These are phyloP conservation scores for Mesembrinibis cayennensis DNA, from an alignment of 2,113 vertebrate genomes.

Conservation along the genomic window DNA sequence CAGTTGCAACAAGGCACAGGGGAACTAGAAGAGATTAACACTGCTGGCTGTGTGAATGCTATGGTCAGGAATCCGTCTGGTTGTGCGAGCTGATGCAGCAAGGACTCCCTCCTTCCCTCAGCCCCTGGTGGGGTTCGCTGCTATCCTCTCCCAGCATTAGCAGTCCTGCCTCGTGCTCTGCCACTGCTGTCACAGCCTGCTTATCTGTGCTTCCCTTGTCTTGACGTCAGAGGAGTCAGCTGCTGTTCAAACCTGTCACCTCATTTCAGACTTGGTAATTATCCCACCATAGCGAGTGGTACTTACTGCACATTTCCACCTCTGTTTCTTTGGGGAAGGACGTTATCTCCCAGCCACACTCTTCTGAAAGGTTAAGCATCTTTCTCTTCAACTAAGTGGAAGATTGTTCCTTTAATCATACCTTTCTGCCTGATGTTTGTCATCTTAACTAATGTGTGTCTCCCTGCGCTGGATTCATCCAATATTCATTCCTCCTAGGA, in stretches of 20 bases:
- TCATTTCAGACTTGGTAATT: neutral
- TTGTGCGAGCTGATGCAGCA: neutral
- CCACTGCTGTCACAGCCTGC: neutral
- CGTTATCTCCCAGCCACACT: neutral
- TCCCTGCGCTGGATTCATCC: neutral
- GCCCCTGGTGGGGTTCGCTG: neutral
- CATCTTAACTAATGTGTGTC: neutral
- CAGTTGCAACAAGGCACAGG: neutral
- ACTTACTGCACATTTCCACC: neutral
- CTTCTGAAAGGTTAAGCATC: constrained; percentile 28
- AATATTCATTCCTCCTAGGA: neutral
- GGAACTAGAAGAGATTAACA: neutral
- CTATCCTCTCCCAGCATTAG: neutral
- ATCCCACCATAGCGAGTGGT: neutral
- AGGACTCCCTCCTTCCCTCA: neutral
- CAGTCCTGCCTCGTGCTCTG: neutral
- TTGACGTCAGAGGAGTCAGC: constrained; percentile 14
- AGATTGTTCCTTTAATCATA: constrained; percentile 42
- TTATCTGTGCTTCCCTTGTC: neutral
- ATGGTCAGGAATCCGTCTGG: neutral
- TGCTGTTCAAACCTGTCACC: constrained; percentile 14
- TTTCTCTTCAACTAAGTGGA: constrained; percentile 6
- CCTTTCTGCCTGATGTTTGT: constrained; percentile 32
- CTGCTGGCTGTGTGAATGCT: neutral
- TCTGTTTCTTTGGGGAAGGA: neutral